Evolutionary conservation across 2,113 vertebrate species (phyloP).

Genomic region (Trichomycterus rosablanca): DNA sequence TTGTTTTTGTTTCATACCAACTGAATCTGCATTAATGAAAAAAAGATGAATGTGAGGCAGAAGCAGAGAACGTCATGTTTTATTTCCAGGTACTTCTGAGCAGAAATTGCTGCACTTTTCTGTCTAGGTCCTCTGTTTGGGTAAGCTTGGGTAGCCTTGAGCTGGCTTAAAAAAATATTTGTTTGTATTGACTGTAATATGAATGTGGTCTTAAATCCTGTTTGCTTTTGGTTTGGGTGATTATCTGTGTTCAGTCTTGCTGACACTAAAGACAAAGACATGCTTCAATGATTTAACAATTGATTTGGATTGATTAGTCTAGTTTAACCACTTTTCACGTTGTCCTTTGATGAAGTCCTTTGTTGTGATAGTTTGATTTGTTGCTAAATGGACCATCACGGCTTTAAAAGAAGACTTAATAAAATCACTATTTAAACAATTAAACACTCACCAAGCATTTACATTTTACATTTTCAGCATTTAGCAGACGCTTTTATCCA

Average conservation of each 20-base stretch:
- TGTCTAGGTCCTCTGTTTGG: too few relatives aligned
- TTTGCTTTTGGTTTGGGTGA: neutral
- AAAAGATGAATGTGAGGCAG: conserved; percentile 15
- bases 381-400: too few relatives aligned
- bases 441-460: too few relatives aligned
- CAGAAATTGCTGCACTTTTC: conserved; percentile 6
- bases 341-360: neutral
- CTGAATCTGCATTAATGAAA: conserved; percentile 20
- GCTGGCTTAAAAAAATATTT: too few relatives aligned
- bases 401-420: too few relatives aligned
- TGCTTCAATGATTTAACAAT: neutral
- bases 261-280: neutral
- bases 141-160: too few relatives aligned
- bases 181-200: neutral
- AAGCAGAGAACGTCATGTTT: conserved; percentile 10
- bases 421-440: too few relatives aligned
- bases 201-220: neutral
- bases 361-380: neutral
- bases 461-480: too few relatives aligned
- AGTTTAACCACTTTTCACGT: neutral
- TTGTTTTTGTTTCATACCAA: conserved; percentile 2
- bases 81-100: conserved; percentile 8
- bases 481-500: too few relatives aligned
- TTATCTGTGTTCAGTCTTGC: conserved; percentile 3
- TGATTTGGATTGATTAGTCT: conserved; percentile 1